phyloP scores from a whole-genome alignment of 2,113 vertebrate genomes.

The Candoia aspera region DNA sequence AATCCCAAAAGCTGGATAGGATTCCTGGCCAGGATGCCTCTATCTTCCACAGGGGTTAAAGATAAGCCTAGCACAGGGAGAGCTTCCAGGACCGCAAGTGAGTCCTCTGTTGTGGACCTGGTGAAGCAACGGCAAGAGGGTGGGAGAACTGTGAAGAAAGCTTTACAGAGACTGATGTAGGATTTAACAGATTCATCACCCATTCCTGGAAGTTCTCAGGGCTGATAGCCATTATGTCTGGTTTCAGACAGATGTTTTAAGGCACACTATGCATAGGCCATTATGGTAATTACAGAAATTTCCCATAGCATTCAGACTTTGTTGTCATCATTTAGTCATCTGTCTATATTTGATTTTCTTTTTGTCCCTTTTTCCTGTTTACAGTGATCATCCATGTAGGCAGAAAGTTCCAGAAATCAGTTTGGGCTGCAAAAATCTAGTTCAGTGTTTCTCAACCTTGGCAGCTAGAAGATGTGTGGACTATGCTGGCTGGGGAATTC shows the following conservation, averaged over 20 bases:
- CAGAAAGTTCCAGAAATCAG: not conserved
- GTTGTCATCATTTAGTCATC: not conserved
- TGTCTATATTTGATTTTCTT: not conserved
- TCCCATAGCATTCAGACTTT: not conserved
- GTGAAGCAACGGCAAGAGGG: not conserved
- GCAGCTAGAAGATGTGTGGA: too few species aligned
- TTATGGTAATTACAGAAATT: not conserved
- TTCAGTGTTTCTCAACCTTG: too few species aligned
- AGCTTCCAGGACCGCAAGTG: not conserved
- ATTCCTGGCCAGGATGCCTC: not conserved
- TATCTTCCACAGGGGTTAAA: not conserved
- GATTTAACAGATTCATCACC: not conserved
- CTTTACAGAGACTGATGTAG: not conserved
- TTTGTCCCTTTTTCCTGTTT: not conserved
- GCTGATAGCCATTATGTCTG: not conserved
- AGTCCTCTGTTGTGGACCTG: not conserved
- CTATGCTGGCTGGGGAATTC: too few species aligned
- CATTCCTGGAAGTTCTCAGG: not conserved
- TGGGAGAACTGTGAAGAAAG: not conserved
- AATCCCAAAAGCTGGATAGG: not conserved
- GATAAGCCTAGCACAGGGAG: not conserved
- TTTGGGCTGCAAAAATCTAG: not conserved
- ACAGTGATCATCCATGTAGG: not conserved
- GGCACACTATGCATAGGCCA: not conserved
- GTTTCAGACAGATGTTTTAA: not conserved